Percentiles rank a stretch among this genome's conserved stretches.
Conservation (phyloP, 1,140 invertebrate species). For the Ceratina japonica region DNA sequence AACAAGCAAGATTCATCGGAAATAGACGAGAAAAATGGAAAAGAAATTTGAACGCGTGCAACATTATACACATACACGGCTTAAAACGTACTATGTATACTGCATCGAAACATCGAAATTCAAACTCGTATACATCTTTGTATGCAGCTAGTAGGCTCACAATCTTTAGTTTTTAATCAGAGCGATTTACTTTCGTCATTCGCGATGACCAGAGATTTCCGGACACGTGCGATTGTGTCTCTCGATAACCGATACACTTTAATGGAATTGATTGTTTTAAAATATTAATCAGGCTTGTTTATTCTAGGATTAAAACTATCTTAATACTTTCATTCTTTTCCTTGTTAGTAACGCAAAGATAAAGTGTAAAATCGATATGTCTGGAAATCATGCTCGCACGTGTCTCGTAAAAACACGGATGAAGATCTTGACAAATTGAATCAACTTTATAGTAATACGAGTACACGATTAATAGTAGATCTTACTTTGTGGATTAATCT, state of each 20-base stretch:
- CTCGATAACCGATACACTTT: background rate
- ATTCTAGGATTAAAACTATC: background rate
- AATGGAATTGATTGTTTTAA: background rate
- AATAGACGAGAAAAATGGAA: conserved; percentile 1
- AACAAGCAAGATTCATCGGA: background rate
- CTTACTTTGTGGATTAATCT: conserved; percentile 58
- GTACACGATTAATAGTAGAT: conserved; percentile 58
- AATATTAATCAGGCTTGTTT: background rate
- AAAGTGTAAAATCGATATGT: conserved; percentile 1
- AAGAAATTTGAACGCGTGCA: conserved; percentile 27
- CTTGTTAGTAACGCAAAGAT: background rate
- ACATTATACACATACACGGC: conserved; percentile 23
- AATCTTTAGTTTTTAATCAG: background rate
- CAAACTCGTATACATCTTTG: conserved; percentile 54
- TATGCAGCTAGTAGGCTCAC: conserved; percentile 12
- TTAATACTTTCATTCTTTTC: background rate
- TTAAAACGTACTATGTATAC: conserved; percentile 13
- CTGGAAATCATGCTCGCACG: conserved; percentile 8
- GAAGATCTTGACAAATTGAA: conserved; percentile 40
- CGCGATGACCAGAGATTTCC: conserved; percentile 17
- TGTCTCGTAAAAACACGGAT: conserved; percentile 34
- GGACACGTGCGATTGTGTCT: conserved; percentile 16
- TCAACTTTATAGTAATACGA: conserved; percentile 50
- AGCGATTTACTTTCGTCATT: conserved; percentile 10
- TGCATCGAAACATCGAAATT: conserved; percentile 47